Base-by-base conservation (phyloP, 2,113 vertebrate species). In the Ochotona princeps region DNA sequence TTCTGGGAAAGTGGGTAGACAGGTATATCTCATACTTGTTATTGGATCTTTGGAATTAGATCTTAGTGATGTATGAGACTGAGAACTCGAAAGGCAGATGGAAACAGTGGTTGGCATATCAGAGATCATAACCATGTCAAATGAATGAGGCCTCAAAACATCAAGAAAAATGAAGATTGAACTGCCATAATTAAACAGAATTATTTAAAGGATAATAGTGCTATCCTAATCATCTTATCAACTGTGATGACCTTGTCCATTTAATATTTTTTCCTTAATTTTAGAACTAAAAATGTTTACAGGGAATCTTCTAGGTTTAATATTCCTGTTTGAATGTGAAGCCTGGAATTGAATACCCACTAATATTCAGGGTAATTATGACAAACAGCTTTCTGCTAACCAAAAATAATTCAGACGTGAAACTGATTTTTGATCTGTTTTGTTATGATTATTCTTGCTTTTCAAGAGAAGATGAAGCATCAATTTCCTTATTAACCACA, bases 381-480 rank as follows among this genome's bases (percentile, higher is more conserved):
- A 9, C n/a, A 82, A 87, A 85, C 7, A 82, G 5, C 9, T 70
- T 88, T 74, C 70, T 86, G 38, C 75, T 73, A 65, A 75, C 44
- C 15, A 67, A 93, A 96, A 79, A 12, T 26, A 65, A 20, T 21
- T 5, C 13, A 51, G 30, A 87, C 69, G 23, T 73, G 32, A 94
- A 82, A 26, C 25, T 95, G 38, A 78, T 25, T 89, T 95, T 70
- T 88, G 72, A 95, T 91, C 63, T 63, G 11, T 18, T 93, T 87
- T 95, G 47, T 12, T 74, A 70, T 86, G 65, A 76, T 95, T 97
- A 91, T 15, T 93, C n/a, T 66, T 66, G 30, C 26, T 96, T 97
- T 63, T 96, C 85, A 96, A 97, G 92, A 95, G 81, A 83, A 69
- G 83, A 96, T 93, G 49, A 67, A 67, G 30, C 28, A 25, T 89